Evolutionary conservation across 2,888 invertebrate species (phyloP).

Genomic region (Zaprionus obscuricornis): DNA sequence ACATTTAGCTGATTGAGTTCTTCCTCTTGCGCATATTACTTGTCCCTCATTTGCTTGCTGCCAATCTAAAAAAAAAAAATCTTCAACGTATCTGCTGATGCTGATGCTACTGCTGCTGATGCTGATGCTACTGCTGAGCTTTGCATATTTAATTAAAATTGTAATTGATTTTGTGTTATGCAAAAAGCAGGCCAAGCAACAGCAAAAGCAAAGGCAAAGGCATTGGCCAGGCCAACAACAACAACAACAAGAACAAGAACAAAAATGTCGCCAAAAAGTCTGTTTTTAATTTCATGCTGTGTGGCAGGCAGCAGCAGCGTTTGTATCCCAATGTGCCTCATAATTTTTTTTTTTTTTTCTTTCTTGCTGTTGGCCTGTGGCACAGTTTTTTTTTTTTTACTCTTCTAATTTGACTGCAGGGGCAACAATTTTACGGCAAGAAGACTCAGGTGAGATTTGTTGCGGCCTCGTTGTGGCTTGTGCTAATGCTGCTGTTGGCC

Average conservation of each 20-base stretch:
- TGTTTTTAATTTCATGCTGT: conserved; percentile 71
- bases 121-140: conserved; percentile 47
- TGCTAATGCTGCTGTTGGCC: conserved; percentile 42
- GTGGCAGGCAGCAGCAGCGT: conserved; percentile 26
- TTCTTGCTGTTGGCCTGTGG: conserved; percentile 48
- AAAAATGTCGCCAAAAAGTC: conserved; percentile 61
- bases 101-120: conserved; percentile 9
- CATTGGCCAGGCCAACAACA: conserved; percentile 27
- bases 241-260: background rate
- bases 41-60: too few species aligned
- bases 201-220: too few species aligned
- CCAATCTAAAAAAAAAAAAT: too few species aligned
- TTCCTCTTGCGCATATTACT: background rate
- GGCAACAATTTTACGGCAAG: conserved; percentile 65
- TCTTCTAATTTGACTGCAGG: conserved; percentile 71
- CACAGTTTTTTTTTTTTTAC: too few species aligned
- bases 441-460: conserved; percentile 74
- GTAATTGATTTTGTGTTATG: conserved; percentile 80
- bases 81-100: background rate
- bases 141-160: conserved; percentile 80
- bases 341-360: conserved; percentile 55
- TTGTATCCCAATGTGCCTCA: conserved; percentile 65
- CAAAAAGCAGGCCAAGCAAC: conserved; percentile 64
- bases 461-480: conserved; percentile 49
- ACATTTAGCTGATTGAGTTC: conserved; percentile 71